Evolutionary conservation across 2,113 vertebrate genomes (phyloP), one percentile per base, ranked within the genome.

Genomic region (Percopsis transmontana): DNA sequence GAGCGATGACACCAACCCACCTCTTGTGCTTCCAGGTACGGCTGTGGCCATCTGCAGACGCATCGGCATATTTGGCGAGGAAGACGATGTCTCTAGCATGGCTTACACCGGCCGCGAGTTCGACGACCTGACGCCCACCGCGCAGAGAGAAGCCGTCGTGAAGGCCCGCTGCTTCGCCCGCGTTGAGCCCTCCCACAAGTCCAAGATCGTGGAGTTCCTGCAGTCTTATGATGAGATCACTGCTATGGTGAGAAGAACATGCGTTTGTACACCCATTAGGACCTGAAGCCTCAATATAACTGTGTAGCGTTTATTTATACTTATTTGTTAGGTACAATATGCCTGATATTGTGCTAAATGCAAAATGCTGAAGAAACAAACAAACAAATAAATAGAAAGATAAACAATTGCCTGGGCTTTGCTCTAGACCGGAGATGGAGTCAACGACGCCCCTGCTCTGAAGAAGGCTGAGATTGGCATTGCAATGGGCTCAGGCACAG

Each of bases 391-490:
- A 19, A 57, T 38, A 5, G 15, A 40, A 14, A 54, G 1, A 20
- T 54, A 27, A 10, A 10, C 19, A 11, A 42, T 57, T 68, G 8
- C 6, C 42, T 11, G 58, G n/a, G 24, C 59, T 69, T 74, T 45
- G 7, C 18, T 12, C 19, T 77, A 99, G 97, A 99, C 97, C 15
- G 97, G 97, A 0, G 97, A 99, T 0, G 97, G 97, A 23, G 97
- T 99, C 20, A 99, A 99, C 0, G 97, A 99, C 6, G 97, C 97
- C 1, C 97, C 97, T 1, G 97, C 97, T 1, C 76, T 99, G 42
- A 99, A 99, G 90, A 99, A 99, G 70, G 92, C 97, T 0, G 97
- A 99, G 80, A 99, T 99, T 5, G 97, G 97, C 48, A 99, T 99
- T 16, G 97, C 97, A 44, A 99, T 99, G 97, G 97, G 97, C 12